Conservation (phyloP, 2,888 invertebrate species). For the Nasonia oneida region DNA sequence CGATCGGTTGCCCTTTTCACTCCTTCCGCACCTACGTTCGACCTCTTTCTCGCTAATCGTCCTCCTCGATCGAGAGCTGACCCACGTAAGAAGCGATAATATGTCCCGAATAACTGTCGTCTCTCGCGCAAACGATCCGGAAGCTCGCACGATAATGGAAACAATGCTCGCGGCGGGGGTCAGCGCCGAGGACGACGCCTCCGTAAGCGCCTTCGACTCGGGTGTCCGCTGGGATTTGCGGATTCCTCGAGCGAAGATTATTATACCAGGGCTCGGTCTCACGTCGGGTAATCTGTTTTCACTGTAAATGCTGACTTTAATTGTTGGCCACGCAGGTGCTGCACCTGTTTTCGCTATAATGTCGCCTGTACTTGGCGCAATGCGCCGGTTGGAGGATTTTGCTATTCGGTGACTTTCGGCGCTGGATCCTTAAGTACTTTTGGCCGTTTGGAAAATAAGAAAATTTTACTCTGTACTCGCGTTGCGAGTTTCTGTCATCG, state of each 20-base stretch:
- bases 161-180: slow-evolving; percentile 20
- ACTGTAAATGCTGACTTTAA: slow-evolving; percentile 72
- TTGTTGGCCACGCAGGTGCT: slow-evolving; percentile 65
- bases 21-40: too few relatives aligned
- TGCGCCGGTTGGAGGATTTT: background rate
- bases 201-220: slow-evolving; percentile 44
- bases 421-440: too few relatives aligned
- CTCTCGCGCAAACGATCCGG: slow-evolving; percentile 35
- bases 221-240: slow-evolving; percentile 41
- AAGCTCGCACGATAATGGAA: slow-evolving; percentile 23
- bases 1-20: background rate
- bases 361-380: background rate
- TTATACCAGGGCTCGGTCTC: background rate
- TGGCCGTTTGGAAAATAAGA: too few relatives aligned
- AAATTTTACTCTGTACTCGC: too few relatives aligned
- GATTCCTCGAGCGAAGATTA: background rate
- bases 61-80: background rate
- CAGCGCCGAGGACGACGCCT: slow-evolving; percentile 20
- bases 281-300: slow-evolving; percentile 70
- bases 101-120: background rate
- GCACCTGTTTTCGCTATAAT: slow-evolving; percentile 40
- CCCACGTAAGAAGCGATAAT: slow-evolving; percentile 39
- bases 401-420: too few relatives aligned
- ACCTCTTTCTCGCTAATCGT: slow-evolving; percentile 19
- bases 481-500: too few relatives aligned